Evolutionary conservation across 2,113 vertebrate species (phyloP), one percentile per base, ranked within the genome.

Genomic region (Tyto alba): DNA sequence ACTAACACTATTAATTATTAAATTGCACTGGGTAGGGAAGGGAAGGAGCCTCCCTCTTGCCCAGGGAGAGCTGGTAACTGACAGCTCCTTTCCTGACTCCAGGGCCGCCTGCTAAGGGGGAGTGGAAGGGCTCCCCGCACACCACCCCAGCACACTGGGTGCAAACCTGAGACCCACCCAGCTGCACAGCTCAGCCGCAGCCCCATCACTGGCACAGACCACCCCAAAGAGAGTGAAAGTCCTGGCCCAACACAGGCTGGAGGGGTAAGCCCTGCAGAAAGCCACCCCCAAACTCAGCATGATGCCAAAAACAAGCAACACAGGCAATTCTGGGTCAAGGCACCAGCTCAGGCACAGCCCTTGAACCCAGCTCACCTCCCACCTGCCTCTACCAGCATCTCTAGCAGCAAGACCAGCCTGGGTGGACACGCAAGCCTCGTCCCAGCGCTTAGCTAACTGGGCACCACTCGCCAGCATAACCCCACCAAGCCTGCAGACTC

Each of bases 391-490:
- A 59, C 30, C 40, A 59, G 36, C 21, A 17, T 0, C 12, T 40
- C 47, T 32, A 80, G 19, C 56, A 34, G 29, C 22, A 56, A 74
- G 8, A 4, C 26, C 38, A 41, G 29, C 38, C 64, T 14, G 0
- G 13, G 1, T 66, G 0, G 8, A 47, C 26, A 19, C 0, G 0
- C 0, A 0, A 38, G 1, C 2, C 19, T 11, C 2, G 1, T 23
- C 34, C 19, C 27, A 27, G 1, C 0, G 0, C 53, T 4, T 17
- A 20, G 7, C 13, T 34, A 52, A 74, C 41, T 11, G 0, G 4
- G 4, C 9, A 23, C 18, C 2, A 7, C 41, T 22, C 3, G 1
- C 5, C 32, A 82, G 2, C 59, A 80, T 30, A 79, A 0, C 34
- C 27, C 16, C 64, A 20, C 11, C 2, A 2, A 83, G 2, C 30